Evolutionary conservation across 2,797 vertebrate species (phyloP).

Genomic region (Acrossocheilus fasciatus): DNA sequence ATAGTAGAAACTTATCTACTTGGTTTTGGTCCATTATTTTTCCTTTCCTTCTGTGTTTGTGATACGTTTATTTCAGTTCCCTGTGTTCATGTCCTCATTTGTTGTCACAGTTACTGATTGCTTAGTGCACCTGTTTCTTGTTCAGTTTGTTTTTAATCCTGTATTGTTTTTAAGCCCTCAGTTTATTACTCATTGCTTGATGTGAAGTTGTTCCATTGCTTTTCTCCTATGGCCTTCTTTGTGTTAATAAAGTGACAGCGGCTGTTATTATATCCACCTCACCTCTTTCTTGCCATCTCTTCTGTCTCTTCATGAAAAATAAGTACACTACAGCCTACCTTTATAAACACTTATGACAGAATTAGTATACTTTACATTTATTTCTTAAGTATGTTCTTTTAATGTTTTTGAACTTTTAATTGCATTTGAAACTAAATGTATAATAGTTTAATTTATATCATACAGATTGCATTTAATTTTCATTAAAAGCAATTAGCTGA

Average conservation of each 20-base stretch:
- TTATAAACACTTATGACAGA: neutral
- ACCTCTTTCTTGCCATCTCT: no score
- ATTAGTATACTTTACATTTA: neutral
- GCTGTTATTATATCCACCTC: no score
- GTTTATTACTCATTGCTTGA: no score
- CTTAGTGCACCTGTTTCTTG: neutral
- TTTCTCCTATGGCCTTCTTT: no score
- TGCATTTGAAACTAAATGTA: neutral
- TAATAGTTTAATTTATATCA: neutral
- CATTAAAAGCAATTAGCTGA: neutral
- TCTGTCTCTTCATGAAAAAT: neutral
- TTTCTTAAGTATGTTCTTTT: no score
- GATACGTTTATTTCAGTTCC: neutral
- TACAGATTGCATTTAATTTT: no score
- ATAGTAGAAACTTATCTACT: no score
- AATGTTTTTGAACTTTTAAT: neutral
- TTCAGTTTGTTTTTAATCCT: neutral
- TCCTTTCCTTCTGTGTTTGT: neutral
- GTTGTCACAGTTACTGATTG: neutral
- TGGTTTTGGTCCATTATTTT: neutral
- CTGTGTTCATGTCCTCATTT: neutral
- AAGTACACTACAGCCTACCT: neutral
- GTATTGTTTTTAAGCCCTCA: no score
- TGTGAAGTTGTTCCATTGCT: no score
- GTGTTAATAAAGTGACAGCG: no score